Evolutionary conservation across 2,888 invertebrate species (phyloP).

Genomic region (Agriopis marginaria): DNA sequence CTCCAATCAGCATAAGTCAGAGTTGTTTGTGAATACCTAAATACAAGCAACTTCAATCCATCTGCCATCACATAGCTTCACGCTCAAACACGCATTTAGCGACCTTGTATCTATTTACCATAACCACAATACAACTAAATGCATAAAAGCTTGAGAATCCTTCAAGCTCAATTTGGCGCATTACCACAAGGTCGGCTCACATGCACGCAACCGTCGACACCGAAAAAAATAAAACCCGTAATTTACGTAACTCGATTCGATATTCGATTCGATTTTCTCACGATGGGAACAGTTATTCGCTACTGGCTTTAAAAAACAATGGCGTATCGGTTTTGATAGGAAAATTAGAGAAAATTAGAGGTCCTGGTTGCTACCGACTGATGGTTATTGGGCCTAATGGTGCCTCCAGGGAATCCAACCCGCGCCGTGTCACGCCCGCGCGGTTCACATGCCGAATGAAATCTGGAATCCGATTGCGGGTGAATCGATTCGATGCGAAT

Average conservation of each 20-base stretch:
- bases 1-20: constrained; percentile 11
- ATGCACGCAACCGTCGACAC: constrained; percentile 64
- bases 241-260: constrained; percentile 67
- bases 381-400: constrained; percentile 83
- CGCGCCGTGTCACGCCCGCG: constrained; percentile 75
- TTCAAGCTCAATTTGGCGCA: constrained; percentile 76
- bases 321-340: constrained; percentile 81
- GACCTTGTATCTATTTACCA: constrained; percentile 50
- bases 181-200: constrained; percentile 74
- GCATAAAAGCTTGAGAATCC: constrained; percentile 56
- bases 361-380: constrained; percentile 78
- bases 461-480: constrained; percentile 29
- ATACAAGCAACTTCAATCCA: constrained; percentile 21
- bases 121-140: constrained; percentile 41
- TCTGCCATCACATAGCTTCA: constrained; percentile 37
- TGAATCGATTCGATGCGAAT: constrained; percentile 33
- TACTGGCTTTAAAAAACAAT: constrained; percentile 73
- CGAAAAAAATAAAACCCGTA: constrained; percentile 55
- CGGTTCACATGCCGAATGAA: constrained; percentile 67
- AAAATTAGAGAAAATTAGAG: constrained; percentile 86
- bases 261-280: constrained; percentile 68
- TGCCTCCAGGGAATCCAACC: constrained; percentile 79
- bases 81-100: constrained; percentile 28
- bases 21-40: constrained; percentile 12
- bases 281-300: constrained; percentile 75